Conservation (phyloP, 30 jellyfish, hydroid and myxozoan genomes). For the Hydractinia echinata region DNA sequence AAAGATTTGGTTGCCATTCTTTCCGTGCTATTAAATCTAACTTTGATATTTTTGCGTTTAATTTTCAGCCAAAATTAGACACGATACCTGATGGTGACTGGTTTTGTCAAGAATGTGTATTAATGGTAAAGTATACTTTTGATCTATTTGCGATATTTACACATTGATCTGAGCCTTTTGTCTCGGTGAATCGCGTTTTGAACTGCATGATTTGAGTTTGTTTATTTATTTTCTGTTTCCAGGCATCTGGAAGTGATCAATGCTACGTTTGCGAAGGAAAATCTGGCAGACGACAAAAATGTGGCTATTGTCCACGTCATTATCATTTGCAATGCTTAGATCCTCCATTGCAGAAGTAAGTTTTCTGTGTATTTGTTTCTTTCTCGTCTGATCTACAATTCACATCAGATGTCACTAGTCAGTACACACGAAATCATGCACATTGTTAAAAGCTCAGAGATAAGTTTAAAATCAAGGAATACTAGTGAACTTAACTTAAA, state of each 20-base stretch:
- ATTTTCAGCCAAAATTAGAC: constrained; percentile 70
- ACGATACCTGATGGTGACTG: constrained; percentile 94
- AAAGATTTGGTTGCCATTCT: too few species aligned
- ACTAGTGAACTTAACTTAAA: too few species aligned
- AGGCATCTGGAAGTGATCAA: constrained; percentile 98
- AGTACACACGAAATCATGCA: too few species aligned
- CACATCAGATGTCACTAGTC: too few species aligned
- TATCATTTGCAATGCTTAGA: constrained; percentile 83
- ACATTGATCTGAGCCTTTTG: background rate
- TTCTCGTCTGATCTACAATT: too few species aligned
- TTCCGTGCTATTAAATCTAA: too few species aligned
- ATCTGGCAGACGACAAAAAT: constrained; percentile 64
- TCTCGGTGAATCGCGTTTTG: background rate
- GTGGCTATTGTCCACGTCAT: constrained; percentile 89
- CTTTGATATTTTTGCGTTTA: too few species aligned
- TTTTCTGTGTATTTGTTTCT: background rate
- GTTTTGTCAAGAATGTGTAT: constrained; percentile 89
- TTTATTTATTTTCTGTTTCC: background rate
- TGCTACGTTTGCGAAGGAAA: constrained; percentile 77
- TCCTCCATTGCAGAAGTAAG: constrained; percentile 89
- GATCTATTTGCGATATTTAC: too few species aligned
- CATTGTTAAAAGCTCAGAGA: too few species aligned
- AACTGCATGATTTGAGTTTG: background rate
- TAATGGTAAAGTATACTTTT: constrained; percentile 56
- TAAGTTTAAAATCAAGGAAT: too few species aligned